Evolutionary conservation across 2,113 vertebrate genomes (phyloP).

Genomic region (Leuciscus idus): DNA sequence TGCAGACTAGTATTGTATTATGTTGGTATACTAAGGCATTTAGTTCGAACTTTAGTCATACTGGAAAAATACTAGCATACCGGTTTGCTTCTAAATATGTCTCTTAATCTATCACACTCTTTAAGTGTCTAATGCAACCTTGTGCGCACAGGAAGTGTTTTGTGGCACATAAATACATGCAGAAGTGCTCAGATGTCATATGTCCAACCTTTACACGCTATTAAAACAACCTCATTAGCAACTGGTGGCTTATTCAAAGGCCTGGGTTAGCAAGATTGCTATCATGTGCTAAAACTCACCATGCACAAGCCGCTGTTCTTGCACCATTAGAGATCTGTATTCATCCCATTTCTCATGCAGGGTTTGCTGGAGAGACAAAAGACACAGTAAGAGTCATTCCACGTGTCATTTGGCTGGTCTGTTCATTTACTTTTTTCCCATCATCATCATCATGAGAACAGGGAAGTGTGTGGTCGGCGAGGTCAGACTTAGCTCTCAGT

Average conservation of each 20-base stretch:
- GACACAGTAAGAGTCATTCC: not conserved
- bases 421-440: not conserved
- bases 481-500: slow-evolving; percentile 3
- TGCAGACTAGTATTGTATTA: not conserved
- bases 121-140: not conserved
- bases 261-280: not conserved
- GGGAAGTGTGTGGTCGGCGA: slow-evolving; percentile 29
- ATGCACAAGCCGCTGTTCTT: slow-evolving; percentile 91
- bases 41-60: not conserved
- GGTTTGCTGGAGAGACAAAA: slow-evolving; percentile 82
- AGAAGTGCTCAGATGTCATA: not conserved
- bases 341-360: slow-evolving; percentile 96
- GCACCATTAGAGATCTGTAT: slow-evolving; percentile 90
- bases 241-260: not conserved
- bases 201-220: not conserved
- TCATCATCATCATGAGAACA: slow-evolving; percentile 1
- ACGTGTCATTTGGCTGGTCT: not conserved
- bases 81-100: not conserved
- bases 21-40: not conserved
- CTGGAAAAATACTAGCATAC: not conserved
- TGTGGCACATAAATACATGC: not conserved
- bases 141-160: slow-evolving; percentile 5
- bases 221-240: not conserved
- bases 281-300: slow-evolving; percentile 73
- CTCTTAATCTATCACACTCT: not conserved